phyloP scores from a whole-genome alignment of 64 coral and sea anemone genomes.

The Dendrophyllia cribrosa region DNA sequence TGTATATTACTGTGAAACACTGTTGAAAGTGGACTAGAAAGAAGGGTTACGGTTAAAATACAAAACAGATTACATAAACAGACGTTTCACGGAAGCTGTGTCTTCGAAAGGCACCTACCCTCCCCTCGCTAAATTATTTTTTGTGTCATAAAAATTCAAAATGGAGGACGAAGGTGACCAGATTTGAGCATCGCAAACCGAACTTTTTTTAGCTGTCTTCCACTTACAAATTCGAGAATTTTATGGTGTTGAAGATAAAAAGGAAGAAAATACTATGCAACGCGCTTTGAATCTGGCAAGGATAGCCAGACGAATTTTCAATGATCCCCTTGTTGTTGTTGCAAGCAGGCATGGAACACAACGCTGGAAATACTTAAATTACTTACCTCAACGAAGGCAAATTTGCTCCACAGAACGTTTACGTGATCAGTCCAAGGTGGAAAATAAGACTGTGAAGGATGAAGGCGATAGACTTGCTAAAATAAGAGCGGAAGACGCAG shows the following conservation, averaged over 20 bases:
- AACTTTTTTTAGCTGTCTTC: background rate
- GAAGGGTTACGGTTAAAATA: no score
- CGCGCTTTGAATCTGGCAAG: background rate
- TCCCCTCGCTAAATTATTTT: background rate
- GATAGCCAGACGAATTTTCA: background rate
- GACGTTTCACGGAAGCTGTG: no score
- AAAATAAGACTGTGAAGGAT: background rate
- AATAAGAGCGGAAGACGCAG: slow-evolving; percentile 34
- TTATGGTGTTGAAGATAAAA: background rate
- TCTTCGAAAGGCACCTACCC: no score
- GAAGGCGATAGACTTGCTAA: slow-evolving; percentile 33
- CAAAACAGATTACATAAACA: no score
- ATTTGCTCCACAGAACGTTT: slow-evolving; percentile 4
- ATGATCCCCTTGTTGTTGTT: background rate
- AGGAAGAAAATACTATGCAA: background rate
- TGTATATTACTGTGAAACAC: no score
- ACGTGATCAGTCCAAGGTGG: background rate
- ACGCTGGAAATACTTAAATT: background rate
- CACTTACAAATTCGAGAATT: background rate
- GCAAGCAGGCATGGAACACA: background rate
- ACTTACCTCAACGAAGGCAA: slow-evolving; percentile 4
- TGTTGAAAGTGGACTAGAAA: no score
- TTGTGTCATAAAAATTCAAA: background rate
- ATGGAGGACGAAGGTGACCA: slow-evolving; percentile 18
- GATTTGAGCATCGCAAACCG: no score